Conservation (phyloP, 1,140 invertebrate genomes). For the Oedothorax gibbosus region DNA sequence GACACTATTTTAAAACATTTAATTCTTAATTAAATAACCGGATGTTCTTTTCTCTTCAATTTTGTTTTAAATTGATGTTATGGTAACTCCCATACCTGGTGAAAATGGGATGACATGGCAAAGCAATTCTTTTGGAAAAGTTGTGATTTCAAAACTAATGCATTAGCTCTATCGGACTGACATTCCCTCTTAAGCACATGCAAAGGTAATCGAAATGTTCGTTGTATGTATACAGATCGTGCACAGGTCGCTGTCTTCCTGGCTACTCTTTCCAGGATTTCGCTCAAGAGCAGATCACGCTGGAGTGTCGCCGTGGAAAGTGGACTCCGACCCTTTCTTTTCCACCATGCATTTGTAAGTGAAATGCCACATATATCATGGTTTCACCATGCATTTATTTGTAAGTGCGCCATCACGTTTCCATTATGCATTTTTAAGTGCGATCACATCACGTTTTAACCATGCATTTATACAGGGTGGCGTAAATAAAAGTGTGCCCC, state of each 20-base stretch:
- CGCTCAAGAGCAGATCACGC: neutral
- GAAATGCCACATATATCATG: too few relatives aligned
- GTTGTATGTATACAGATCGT: neutral
- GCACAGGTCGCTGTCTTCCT: conserved; percentile 5
- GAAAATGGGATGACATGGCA: too few relatives aligned
- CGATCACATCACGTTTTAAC: too few relatives aligned
- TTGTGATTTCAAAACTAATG: neutral
- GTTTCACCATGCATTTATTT: too few relatives aligned
- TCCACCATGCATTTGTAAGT: conserved; percentile 18
- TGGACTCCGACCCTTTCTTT: neutral
- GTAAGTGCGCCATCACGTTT: too few relatives aligned
- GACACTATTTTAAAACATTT: neutral
- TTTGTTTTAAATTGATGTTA: neutral
- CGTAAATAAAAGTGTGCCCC: too few relatives aligned
- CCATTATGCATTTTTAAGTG: too few relatives aligned
- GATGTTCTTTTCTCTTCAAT: neutral
- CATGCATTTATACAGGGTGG: too few relatives aligned
- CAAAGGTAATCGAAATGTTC: neutral
- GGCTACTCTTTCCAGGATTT: conserved; percentile 1
- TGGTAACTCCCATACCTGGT: neutral
- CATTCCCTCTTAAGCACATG: too few relatives aligned
- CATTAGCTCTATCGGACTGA: neutral
- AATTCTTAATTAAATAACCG: neutral
- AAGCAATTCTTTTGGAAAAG: too few relatives aligned
- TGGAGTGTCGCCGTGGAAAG: neutral